Base-by-base conservation (phyloP, 2,888 invertebrate species). In the Horisme vitalbata region DNA sequence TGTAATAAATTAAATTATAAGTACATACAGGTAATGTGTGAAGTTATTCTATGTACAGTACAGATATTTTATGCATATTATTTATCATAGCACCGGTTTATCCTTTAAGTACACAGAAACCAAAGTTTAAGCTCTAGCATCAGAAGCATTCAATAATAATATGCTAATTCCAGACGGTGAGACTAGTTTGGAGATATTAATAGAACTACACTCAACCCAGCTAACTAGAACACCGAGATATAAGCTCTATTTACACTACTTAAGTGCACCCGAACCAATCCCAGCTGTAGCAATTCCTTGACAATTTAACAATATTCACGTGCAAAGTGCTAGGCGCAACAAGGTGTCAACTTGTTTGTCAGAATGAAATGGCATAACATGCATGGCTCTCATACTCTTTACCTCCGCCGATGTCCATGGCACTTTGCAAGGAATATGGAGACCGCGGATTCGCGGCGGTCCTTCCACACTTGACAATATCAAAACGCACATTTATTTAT, bases 351-450 rank as follows among this genome's bases (percentile, higher is more conserved):
- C 4, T 65, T 62, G 66, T 59, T 67, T 59, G 65, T 61, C 64
- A 67, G 55, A 44, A 66, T 65, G 59, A 65, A 58, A 56, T 67
- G 65, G 67, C 65, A 18, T 34, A 63, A 67, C 86, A 86, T 87
- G 83, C 86, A 84, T 68, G 74, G 63, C 71, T 75, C 56, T 67
- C 71, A 71, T 75, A 65, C 70, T 70, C 74, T 75, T 86, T 88
- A 88, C 88, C 88, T 87, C 86, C 87, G 79, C 73, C 78, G 82
- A 72, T 69, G 79, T 88, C 88, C 88, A 88, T 88, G 73, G 81
- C 83, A 77, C 75, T 72, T 68, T 72, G 66, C 43, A 44, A 72
- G 64, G 68, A 69, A 67, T 70, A 69, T 67, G 71, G 69, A 70
- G 55, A 70, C 68, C 70, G 71, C 70, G 71, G 75, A 76, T 72